Conservation (phyloP, 2,113 vertebrate genomes). For the Zeus faber region DNA sequence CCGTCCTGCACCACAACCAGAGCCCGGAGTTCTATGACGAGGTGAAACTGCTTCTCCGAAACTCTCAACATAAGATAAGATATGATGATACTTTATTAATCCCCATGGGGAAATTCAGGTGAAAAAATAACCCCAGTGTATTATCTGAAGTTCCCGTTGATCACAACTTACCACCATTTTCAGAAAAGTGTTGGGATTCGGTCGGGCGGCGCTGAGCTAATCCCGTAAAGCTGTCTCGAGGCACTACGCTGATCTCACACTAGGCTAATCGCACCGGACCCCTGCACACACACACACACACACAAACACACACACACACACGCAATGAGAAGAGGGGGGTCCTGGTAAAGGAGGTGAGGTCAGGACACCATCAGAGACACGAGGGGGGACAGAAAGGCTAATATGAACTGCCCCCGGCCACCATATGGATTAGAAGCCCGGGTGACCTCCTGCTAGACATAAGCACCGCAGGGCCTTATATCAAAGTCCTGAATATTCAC, state of each 20-base stretch:
- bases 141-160: not conserved
- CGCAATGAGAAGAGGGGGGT: not conserved
- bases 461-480: no score
- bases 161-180: not conserved
- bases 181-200: slow-evolving; percentile 23
- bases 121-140: not conserved
- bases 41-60: no score
- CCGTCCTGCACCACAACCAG: slow-evolving; percentile 94
- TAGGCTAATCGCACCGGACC: slow-evolving; percentile 4
- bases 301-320: not conserved
- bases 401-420: no score
- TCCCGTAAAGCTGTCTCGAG: slow-evolving; percentile 45
- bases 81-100: no score
- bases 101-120: no score
- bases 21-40: slow-evolving; percentile 96
- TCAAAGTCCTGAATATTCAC: no score
- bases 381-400: no score
- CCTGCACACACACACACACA: not conserved
- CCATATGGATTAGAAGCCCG: no score
- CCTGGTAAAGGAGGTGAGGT: not conserved
- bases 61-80: no score
- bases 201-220: slow-evolving; percentile 18
- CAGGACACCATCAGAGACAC: no score
- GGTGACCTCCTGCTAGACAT: no score
- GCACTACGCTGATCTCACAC: slow-evolving; percentile 24